These are phyloP conservation scores for Oreotrochilus melanogaster DNA, from an alignment of 2,113 vertebrate species.

Conservation along the genomic window DNA sequence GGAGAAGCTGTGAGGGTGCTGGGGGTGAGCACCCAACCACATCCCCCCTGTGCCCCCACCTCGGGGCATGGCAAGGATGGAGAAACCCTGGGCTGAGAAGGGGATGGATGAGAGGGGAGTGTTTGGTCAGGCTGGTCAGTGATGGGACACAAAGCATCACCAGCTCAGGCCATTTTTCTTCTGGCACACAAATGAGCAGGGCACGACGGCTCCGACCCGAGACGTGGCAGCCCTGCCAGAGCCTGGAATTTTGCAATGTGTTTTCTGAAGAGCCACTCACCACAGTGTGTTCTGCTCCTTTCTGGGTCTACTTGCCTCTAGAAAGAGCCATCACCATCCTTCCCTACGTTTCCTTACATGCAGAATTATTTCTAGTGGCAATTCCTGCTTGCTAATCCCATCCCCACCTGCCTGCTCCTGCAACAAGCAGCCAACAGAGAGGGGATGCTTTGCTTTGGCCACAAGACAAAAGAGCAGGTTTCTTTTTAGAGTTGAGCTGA, in stretches of 20 bases:
- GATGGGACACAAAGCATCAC: background rate
- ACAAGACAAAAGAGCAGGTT: fast-evolving
- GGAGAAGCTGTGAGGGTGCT: background rate
- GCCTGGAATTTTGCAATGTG: background rate
- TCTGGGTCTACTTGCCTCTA: background rate
- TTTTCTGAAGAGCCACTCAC: background rate
- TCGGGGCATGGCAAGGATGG: fast-evolving
- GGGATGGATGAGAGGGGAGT: background rate
- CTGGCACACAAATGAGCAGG: fast-evolving
- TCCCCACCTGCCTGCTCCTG: background rate
- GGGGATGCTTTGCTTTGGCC: background rate
- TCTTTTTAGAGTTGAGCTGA: background rate
- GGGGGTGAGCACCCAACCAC: fast-evolving
- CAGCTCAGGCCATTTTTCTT: background rate
- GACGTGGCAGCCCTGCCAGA: background rate
- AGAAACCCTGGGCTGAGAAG: background rate
- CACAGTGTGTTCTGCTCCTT: background rate
- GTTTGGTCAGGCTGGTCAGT: background rate
- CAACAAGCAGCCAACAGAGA: background rate
- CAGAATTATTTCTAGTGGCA: fast-evolving
- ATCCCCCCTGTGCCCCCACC: too few relatives aligned
- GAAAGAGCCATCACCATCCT: background rate
- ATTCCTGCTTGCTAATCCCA: fast-evolving
- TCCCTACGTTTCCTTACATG: fast-evolving
- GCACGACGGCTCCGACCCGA: background rate